Conservation (phyloP, 2,797 vertebrate species). For the Acrocephalus scirpaceus region DNA sequence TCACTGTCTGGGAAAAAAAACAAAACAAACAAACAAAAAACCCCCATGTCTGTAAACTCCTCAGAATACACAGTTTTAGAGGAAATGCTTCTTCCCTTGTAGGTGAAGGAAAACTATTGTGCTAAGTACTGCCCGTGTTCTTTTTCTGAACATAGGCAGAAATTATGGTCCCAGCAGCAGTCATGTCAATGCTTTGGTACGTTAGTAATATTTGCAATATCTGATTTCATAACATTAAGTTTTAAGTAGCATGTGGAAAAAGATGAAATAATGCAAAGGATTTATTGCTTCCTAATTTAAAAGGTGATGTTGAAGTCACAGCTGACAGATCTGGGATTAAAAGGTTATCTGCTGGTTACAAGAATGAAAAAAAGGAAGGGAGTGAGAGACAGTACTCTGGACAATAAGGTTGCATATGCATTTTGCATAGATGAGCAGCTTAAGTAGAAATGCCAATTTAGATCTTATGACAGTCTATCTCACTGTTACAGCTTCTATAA, state of each 20-base stretch:
- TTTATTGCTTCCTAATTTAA: slow-evolving; percentile 14
- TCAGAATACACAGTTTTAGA: neutral
- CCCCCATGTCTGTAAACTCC: neutral
- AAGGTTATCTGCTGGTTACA: slow-evolving; percentile 45
- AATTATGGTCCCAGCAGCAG: neutral
- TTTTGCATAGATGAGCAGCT: neutral
- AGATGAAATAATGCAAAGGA: neutral
- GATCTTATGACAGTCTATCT: neutral
- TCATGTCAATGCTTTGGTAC: neutral
- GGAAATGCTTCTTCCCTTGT: neutral
- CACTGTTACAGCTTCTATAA: neutral
- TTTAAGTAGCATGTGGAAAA: neutral
- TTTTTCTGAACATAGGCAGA: neutral
- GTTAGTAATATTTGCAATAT: neutral
- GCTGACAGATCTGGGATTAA: slow-evolving; percentile 45
- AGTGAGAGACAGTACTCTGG: neutral
- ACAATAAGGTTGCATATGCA: neutral
- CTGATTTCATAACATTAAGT: neutral
- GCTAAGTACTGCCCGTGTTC: neutral
- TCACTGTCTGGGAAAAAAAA: neutral
- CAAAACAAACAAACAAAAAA: neutral
- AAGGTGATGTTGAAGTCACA: slow-evolving; percentile 28
- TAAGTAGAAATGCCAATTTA: neutral
- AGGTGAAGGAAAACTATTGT: neutral
- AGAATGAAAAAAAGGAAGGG: neutral